Conservation (phyloP, 2,888 invertebrate genomes). For the Theretra japonica region DNA sequence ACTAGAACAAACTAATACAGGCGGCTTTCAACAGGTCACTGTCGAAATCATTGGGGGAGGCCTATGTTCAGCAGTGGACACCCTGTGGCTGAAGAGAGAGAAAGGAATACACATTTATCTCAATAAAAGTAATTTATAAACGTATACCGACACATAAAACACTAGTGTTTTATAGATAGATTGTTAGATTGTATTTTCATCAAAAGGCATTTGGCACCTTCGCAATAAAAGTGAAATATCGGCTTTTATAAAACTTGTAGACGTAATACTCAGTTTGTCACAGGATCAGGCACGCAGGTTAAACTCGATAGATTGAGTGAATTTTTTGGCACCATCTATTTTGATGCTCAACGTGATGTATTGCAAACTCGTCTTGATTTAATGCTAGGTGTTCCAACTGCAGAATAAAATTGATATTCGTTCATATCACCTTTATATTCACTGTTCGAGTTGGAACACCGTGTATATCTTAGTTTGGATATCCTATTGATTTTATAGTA, state of each 20-base stretch:
- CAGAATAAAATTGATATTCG: constrained; percentile 13
- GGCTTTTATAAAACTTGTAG: constrained; percentile 11
- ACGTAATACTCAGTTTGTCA: constrained; percentile 25
- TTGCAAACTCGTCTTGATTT: constrained; percentile 26
- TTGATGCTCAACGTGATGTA: constrained; percentile 22
- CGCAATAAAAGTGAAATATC: constrained; percentile 2
- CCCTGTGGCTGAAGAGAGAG: no score
- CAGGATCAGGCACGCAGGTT: constrained; percentile 19
- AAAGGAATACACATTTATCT: no score
- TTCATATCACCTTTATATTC: neutral
- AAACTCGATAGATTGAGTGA: constrained; percentile 23
- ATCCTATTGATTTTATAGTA: no score
- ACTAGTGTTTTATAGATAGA: no score
- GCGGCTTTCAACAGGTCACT: no score
- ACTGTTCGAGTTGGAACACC: neutral
- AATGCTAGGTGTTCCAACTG: constrained; percentile 6
- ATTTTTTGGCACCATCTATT: constrained; percentile 23
- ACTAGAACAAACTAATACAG: no score
- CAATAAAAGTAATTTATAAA: neutral
- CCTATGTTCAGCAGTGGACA: no score
- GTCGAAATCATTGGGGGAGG: no score
- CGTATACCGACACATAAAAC: neutral
- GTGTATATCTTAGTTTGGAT: neutral
- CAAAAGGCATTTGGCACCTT: neutral
- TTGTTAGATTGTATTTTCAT: constrained; percentile 6